Percentiles rank a stretch among this genome's conserved stretches.
Conservation (phyloP, 2,888 invertebrate species). For the Lamellibrachia columna region DNA sequence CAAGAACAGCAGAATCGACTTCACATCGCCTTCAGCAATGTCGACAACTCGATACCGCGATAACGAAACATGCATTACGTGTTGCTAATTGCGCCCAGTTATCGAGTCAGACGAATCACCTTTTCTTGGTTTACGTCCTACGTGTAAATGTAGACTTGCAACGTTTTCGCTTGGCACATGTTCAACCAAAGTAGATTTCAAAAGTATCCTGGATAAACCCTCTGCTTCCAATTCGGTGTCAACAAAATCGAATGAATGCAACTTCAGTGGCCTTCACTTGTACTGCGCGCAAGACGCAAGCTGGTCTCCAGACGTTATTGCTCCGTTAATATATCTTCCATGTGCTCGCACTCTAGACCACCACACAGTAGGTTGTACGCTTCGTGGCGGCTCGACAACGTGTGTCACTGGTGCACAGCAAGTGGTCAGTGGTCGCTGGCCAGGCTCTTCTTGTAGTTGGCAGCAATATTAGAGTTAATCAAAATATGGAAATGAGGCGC, state of each 20-base stretch:
- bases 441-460: background rate
- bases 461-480: conserved; percentile 16
- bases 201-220: background rate
- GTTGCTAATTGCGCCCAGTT: background rate
- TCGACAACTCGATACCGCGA: background rate
- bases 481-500: background rate
- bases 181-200: background rate
- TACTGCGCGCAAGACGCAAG: background rate
- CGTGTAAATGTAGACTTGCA: background rate
- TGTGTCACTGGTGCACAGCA: background rate
- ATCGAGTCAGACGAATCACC: background rate
- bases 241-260: background rate
- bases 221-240: background rate
- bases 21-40: background rate
- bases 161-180: background rate
- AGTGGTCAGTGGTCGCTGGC: background rate
- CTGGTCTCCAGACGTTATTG: background rate
- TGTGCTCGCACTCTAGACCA: background rate
- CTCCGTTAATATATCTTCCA: background rate
- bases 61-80: background rate
- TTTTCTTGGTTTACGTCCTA: background rate
- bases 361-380: background rate
- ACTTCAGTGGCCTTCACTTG: background rate
- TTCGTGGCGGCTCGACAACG: background rate
- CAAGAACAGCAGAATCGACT: background rate